These are phyloP conservation scores for Nycticebus coucang DNA, from an alignment of 2,113 vertebrate genomes.

Conservation along the genomic window DNA sequence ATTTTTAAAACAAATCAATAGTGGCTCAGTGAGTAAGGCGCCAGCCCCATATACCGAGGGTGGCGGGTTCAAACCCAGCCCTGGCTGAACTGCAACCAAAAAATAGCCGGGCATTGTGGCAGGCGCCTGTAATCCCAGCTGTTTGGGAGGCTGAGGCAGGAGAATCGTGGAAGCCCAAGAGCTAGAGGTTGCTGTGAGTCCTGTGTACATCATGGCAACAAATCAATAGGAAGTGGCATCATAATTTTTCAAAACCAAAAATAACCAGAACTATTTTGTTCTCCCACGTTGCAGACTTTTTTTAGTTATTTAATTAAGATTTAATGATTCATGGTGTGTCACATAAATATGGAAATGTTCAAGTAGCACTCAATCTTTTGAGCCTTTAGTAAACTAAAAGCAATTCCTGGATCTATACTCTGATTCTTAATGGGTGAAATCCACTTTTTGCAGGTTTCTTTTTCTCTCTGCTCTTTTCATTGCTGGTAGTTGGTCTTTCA, in stretches of 20 bases:
- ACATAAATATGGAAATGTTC: neutral
- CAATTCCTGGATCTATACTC: neutral
- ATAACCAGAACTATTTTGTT: neutral
- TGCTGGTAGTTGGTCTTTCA: slow-evolving; percentile 12
- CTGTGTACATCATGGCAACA: no score
- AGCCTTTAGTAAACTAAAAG: slow-evolving; percentile 1
- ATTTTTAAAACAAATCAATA: neutral
- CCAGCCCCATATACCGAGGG: no score
- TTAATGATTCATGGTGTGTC: neutral
- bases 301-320: neutral
- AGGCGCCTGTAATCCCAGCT: no score
- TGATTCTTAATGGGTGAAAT: neutral
- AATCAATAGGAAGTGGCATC: neutral
- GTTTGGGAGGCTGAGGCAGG: no score
- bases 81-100: no score
- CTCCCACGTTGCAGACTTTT: neutral
- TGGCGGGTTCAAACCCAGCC: no score
- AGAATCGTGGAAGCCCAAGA: no score
- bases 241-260: slow-evolving; percentile 7
- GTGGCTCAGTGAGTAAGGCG: no score
- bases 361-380: neutral
- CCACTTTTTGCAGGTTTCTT: neutral
- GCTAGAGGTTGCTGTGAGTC: no score
- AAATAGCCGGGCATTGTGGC: no score
- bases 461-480: neutral